Base-by-base conservation (phyloP, 2,113 vertebrate genomes). In the Hucho hucho region DNA sequence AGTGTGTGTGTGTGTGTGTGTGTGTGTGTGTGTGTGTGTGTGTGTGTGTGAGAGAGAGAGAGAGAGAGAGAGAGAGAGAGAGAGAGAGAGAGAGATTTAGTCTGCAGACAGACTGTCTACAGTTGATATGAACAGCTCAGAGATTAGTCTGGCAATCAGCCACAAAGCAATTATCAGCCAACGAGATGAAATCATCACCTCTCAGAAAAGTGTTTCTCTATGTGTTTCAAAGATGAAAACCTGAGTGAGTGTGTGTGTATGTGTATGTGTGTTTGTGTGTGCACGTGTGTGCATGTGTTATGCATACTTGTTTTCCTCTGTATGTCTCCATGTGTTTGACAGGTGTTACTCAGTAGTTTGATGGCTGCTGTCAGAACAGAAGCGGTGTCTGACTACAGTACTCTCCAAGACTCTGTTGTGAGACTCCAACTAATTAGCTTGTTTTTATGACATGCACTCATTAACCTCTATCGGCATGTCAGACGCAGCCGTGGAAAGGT, bases 121-220 rank as follows among this genome's bases (percentile, higher is more conserved):
- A 37, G 32, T 37, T 37, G 32, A 37, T 37, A 43, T 11, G 37
- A 86, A 87, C 72, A 83, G 79, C 84, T 71, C 75, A 75, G 74
- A 92, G 89, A 94, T 92, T 93, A 93, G 87, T 83, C 81, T 79
- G 83, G 84, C 92, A 94, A 94, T 93, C 93, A 94, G 90, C 89
- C 87, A 84, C 88, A 90, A 91, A 90, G 91, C 92, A 93, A 94
- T 94, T 94, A 94, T 91, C 90, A 87, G 88, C 75, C 78, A 72
- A 75, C 75, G 76, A 84, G 87, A 90, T 89, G 88, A 92, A 90
- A 90, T 84, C 66, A 56, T 69, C 79, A 61, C 88, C 82, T 89
- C 77, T 65, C 81, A 77, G 83, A 90, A 92, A 92, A 90, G 90
- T 88, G 88, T 89, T 87, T 82, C 83, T 83, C 81, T 75, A 83